A percentile compares a stretch with the other conserved stretches of the same genome.
Conservation (phyloP, 2,888 invertebrate species). For the Leucozona laternaria region DNA sequence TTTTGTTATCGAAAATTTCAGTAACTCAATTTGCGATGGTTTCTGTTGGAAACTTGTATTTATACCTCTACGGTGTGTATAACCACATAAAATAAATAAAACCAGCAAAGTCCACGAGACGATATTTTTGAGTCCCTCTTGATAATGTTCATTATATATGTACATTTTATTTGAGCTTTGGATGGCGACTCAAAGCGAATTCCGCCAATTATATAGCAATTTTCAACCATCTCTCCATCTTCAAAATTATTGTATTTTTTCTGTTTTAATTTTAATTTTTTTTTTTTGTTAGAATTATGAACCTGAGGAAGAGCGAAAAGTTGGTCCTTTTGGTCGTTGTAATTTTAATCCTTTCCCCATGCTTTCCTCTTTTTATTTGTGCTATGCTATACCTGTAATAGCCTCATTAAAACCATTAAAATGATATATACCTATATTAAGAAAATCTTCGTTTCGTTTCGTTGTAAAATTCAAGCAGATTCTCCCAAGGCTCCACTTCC, state of each 20-base stretch:
- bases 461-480: conserved; percentile 19
- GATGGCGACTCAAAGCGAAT: background rate
- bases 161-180: background rate
- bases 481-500: conserved; percentile 14
- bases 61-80: background rate
- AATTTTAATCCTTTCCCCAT: conserved; percentile 13
- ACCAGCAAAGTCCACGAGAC: background rate
- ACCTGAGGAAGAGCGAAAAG: background rate
- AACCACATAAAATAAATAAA: background rate
- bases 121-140: background rate
- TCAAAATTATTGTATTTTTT: background rate
- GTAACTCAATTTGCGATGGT: background rate
- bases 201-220: background rate
- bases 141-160: conserved; percentile 1
- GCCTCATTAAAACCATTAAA: conserved; percentile 64
- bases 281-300: conserved; percentile 5
- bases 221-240: background rate
- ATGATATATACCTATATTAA: conserved; percentile 42
- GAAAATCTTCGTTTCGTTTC: conserved; percentile 6
- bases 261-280: background rate
- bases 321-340: conserved; percentile 14
- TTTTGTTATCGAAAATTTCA: background rate
- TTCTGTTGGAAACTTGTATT: background rate
- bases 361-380: conserved; percentile 1
- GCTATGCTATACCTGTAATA: conserved; percentile 43